phyloP scores from a whole-genome alignment of 2,888 invertebrate genomes.

The Yponomeuta malinellus region DNA sequence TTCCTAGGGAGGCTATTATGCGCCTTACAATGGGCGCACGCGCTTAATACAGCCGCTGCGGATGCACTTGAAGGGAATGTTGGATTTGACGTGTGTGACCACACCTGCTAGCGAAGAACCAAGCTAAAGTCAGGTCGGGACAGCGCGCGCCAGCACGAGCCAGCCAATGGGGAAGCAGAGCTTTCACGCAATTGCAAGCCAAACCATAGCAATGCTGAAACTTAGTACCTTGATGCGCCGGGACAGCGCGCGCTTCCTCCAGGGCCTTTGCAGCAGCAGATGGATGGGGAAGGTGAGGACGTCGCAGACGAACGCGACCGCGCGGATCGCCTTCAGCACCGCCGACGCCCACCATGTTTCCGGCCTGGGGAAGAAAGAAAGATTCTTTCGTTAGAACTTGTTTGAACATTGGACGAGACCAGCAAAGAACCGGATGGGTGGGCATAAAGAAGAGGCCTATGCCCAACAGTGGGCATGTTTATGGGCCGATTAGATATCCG shows the following conservation, averaged over 20 bases:
- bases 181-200: too few relatives aligned
- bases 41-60: too few relatives aligned
- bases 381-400: background rate
- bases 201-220: background rate
- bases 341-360: conserved; percentile 81
- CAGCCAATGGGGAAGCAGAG: too few relatives aligned
- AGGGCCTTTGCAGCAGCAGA: conserved; percentile 89
- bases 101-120: too few relatives aligned
- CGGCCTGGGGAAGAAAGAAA: conserved; percentile 57
- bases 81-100: too few relatives aligned
- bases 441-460: too few relatives aligned
- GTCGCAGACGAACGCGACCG: conserved; percentile 90
- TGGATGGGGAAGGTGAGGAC: conserved; percentile 94
- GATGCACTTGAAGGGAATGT: too few relatives aligned
- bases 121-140: too few relatives aligned
- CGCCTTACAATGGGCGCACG: too few relatives aligned
- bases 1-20: too few relatives aligned
- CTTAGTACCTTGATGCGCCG: conserved; percentile 83
- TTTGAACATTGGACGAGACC: background rate
- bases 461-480: background rate
- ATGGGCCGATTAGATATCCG: background rate
- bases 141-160: too few relatives aligned
- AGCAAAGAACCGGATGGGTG: background rate
- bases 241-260: conserved; percentile 86
- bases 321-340: conserved; percentile 85